A percentile compares a stretch with the other conserved stretches of the same genome.
These are phyloP conservation scores for Spondyliosoma cantharus DNA, from an alignment of 2,797 vertebrate species.

Conservation along the genomic window DNA sequence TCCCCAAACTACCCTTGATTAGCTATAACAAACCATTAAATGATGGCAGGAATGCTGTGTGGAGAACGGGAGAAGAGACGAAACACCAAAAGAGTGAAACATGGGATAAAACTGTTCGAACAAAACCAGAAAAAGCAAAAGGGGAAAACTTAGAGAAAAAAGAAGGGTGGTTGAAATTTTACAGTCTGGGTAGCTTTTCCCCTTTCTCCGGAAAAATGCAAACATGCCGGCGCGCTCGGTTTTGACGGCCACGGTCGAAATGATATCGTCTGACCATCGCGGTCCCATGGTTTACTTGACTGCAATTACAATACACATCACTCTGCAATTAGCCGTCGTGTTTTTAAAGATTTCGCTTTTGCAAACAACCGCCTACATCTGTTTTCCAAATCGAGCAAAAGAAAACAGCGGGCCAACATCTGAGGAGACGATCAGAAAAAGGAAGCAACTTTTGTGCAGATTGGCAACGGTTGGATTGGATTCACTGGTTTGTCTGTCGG, in stretches of 20 bases:
- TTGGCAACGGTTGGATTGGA: constrained; percentile 43
- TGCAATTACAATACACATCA: constrained; percentile 48
- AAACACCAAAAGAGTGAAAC: constrained; percentile 18
- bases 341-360: constrained; percentile 35
- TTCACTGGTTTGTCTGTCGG: constrained; percentile 37
- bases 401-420: constrained; percentile 14
- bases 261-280: constrained; percentile 5
- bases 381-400: constrained; percentile 40
- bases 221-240: constrained; percentile 29
- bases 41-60: background rate
- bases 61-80: background rate
- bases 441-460: constrained; percentile 16
- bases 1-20: constrained; percentile 25
- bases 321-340: constrained; percentile 34
- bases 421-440: constrained; percentile 27
- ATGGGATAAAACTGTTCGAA: too few relatives aligned
- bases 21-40: constrained; percentile 30
- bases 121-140: constrained; percentile 7
- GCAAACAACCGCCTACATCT: constrained; percentile 46
- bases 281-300: constrained; percentile 38
- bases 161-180: background rate
- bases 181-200: constrained; percentile 11
- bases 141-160: background rate
- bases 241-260: constrained; percentile 4
- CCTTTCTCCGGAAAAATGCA: constrained; percentile 39